A percentile compares a stretch with the other conserved stretches of the same genome.
These are phyloP conservation scores for Perccottus glenii DNA, from an alignment of 2,113 vertebrate genomes.

Conservation along the genomic window DNA sequence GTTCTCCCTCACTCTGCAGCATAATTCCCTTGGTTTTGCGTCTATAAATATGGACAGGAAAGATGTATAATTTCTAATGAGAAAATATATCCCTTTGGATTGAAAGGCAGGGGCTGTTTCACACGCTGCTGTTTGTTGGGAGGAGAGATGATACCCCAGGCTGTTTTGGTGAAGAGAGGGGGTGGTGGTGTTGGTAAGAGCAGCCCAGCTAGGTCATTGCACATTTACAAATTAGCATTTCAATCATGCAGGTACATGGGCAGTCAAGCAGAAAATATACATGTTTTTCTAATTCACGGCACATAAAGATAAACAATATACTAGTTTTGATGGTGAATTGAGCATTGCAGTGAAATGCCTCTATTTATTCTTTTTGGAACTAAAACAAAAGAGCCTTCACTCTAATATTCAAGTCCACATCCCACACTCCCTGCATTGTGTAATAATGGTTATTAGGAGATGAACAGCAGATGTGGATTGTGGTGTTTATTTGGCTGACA, in stretches of 20 bases:
- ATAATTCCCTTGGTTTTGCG: constrained; percentile 82
- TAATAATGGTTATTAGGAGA: constrained; percentile 73
- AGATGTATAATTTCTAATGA: constrained; percentile 81
- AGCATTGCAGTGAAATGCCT: constrained; percentile 48
- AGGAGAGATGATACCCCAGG: constrained; percentile 78
- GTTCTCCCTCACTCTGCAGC: constrained; percentile 53
- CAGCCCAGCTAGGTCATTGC: constrained; percentile 76
- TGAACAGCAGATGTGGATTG: constrained; percentile 63
- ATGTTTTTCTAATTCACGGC: constrained; percentile 69
- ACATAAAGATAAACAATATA: constrained; percentile 72
- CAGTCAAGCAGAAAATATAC: constrained; percentile 73
- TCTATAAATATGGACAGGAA: constrained; percentile 76
- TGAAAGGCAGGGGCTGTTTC: constrained; percentile 71
- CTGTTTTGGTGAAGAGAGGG: constrained; percentile 69
- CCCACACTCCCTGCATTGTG: constrained; percentile 55
- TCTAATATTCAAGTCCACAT: constrained; percentile 31
- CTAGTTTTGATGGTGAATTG: constrained; percentile 25
- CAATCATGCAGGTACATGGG: constrained; percentile 77
- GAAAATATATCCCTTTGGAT: constrained; percentile 81
- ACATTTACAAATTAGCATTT: constrained; percentile 85
- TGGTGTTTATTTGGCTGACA: constrained; percentile 75
- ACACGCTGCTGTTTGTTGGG: constrained; percentile 77
- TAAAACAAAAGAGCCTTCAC: constrained; percentile 21
- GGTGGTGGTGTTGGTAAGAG: constrained; percentile 43
- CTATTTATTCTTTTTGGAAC: constrained; percentile 14